Percentiles rank a stretch among this genome's conserved stretches.
Evolutionary conservation across 2,797 vertebrate species (phyloP).

Genomic region (Notamacropus eugenii): DNA sequence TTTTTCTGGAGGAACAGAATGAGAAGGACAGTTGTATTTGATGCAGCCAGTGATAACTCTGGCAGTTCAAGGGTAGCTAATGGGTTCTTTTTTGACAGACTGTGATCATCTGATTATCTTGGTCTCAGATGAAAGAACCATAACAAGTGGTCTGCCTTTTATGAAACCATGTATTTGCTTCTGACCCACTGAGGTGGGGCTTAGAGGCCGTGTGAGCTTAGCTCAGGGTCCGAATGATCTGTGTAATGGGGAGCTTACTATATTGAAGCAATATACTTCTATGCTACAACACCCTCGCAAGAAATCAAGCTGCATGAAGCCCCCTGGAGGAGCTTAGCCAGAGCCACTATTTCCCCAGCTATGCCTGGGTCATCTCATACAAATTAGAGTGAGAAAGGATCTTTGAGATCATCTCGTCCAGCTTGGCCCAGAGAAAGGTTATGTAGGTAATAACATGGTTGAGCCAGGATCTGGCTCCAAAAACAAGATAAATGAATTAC

Average conservation of each 20-base stretch:
- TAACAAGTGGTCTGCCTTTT: background rate
- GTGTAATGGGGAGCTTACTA: background rate
- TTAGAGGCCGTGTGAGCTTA: background rate
- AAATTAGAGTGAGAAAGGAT: background rate
- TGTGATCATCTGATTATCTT: background rate
- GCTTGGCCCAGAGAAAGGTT: background rate
- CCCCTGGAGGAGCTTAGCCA: background rate
- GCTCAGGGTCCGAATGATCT: background rate
- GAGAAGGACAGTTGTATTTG: background rate
- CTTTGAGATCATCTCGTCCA: background rate
- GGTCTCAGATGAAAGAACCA: background rate
- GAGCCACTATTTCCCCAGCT: background rate
- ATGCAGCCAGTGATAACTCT: background rate
- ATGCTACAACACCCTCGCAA: background rate
- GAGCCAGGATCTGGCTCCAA: background rate
- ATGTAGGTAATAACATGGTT: background rate
- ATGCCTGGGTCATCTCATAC: background rate
- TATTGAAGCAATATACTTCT: background rate
- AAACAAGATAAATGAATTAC: background rate
- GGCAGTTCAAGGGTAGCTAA: background rate
- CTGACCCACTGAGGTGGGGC: background rate
- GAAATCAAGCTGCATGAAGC: background rate
- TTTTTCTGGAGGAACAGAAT: background rate
- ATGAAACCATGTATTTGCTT: background rate
- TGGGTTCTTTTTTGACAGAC: background rate